A percentile compares a stretch with the other conserved stretches of the same genome.
These are phyloP conservation scores for Balearica regulorum DNA, from an alignment of 2,797 vertebrate species.

Conservation along the genomic window DNA sequence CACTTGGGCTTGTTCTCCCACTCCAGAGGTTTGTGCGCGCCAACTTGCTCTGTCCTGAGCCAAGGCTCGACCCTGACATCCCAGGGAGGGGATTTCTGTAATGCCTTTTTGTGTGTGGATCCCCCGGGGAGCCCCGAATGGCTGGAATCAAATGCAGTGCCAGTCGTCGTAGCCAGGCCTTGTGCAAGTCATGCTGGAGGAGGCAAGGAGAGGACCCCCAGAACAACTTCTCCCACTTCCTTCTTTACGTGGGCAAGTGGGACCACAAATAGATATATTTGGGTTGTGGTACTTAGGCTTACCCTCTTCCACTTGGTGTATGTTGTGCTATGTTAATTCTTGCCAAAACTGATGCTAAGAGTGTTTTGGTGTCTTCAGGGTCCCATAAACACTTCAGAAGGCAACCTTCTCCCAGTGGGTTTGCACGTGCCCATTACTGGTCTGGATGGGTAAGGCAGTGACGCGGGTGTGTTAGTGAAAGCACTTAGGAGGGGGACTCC, in stretches of 20 bases:
- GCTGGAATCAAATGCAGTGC: neutral
- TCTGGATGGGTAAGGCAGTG: neutral
- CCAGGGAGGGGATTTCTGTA: neutral
- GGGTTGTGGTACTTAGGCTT: neutral
- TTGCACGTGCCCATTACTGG: accelerated
- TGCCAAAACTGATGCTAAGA: neutral
- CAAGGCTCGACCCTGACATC: neutral
- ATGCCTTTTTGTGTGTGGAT: neutral
- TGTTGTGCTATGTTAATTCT: neutral
- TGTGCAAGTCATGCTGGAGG: accelerated
- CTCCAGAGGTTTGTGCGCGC: neutral
- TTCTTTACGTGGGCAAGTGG: neutral
- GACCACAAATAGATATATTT: neutral
- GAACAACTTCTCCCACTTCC: neutral
- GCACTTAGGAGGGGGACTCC: neutral
- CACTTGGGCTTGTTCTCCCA: neutral
- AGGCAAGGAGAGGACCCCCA: neutral
- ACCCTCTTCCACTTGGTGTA: neutral
- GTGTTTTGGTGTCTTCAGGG: neutral
- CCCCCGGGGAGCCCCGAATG: neutral
- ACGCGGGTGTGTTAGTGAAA: neutral
- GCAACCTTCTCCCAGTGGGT: neutral
- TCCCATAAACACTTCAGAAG: neutral
- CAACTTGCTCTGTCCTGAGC: neutral
- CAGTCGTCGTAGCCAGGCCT: neutral